A percentile compares a stretch with the other conserved stretches of the same genome.
phyloP scores from a whole-genome alignment of 2,797 vertebrate species.

The Trichosurus vulpecula region DNA sequence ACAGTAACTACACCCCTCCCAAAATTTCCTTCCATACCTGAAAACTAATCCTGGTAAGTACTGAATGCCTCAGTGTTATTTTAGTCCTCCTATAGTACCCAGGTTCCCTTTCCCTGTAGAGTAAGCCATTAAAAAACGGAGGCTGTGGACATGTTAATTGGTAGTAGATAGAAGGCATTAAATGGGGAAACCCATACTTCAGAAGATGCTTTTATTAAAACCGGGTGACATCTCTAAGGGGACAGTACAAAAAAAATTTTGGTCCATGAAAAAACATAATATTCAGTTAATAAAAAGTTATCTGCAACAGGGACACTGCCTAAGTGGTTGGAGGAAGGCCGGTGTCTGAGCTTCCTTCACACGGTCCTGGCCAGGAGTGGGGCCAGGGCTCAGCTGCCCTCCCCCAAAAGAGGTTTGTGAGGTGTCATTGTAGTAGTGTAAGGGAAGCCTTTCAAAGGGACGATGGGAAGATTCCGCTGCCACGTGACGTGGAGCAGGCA shows the following conservation, averaged over 20 bases:
- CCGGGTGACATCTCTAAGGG: slow-evolving; percentile 91
- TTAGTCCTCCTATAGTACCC: neutral
- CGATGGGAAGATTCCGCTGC: slow-evolving; percentile 47
- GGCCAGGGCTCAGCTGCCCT: slow-evolving; percentile 71
- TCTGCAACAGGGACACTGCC: slow-evolving; percentile 80
- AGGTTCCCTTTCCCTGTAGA: neutral
- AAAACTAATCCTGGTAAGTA: neutral
- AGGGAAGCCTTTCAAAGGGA: slow-evolving; percentile 66
- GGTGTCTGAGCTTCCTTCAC: slow-evolving; percentile 74
- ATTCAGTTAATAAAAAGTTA: slow-evolving; percentile 85
- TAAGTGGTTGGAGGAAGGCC: slow-evolving; percentile 63
- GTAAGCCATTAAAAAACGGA: neutral
- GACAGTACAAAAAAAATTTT: slow-evolving; percentile 89
- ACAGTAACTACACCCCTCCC: neutral
- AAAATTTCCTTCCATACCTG: neutral
- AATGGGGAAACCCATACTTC: slow-evolving; percentile 72
- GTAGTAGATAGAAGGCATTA: neutral
- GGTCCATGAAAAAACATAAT: slow-evolving; percentile 86
- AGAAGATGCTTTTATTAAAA: slow-evolving; percentile 97
- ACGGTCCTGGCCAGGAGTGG: slow-evolving; percentile 71
- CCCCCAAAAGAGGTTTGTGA: slow-evolving; percentile 67
- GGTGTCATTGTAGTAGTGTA: slow-evolving; percentile 71
- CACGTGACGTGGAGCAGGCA: slow-evolving; percentile 39
- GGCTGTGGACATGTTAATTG: neutral
- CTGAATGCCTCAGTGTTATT: neutral